Base-by-base conservation (phyloP, 2,113 vertebrate genomes). In the Chroicocephalus ridibundus region DNA sequence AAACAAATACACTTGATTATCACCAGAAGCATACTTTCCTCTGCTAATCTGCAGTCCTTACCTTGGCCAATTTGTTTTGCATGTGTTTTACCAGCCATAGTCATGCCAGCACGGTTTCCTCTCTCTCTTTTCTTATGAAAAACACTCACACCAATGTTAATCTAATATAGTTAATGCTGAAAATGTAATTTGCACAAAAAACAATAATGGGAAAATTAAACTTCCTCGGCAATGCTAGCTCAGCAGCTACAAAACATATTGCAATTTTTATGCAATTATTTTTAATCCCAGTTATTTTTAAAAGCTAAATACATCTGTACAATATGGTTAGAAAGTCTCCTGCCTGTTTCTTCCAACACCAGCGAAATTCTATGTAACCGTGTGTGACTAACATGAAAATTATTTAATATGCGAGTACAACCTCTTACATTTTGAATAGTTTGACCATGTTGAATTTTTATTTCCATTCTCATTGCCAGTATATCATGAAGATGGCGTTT, bases 1-100 rank as follows among this genome's bases (percentile, higher is more conserved):
- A 92, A 90, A 88, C 79, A 90, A 94, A 94, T 93, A 96, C 49
- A 44, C 60, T 86, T 36, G 32, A 76, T 83, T 93, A 82, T 91
- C 91, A 51, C 32, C 24, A 94, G 91, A 85, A 95, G 78, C 81
- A 52, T 70, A 69, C 79, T 90, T 94, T 90, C 62, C 60, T 85
- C 71, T 75, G 54, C 74, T 93, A 88, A 87, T 87, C 69, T 51
- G 27, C n/a, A 71, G 34, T 60, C 49, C 58, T 68, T 82, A 77
- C 58, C 21, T 89, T 40, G 13, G 36, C 51, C 40, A 46, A 13
- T 86, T 96, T 95, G 57, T 76, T 94, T 38, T 64, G 38, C 21
- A 6, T 77, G 65, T 96, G 74, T 87, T 95, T 89, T 76, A 65
- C 47, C 38, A 71, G 10, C 27, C 47, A 16, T 47, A 32, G 26